Evolutionary conservation across 2,113 vertebrate species (phyloP).

Genomic region (Murina feae): DNA sequence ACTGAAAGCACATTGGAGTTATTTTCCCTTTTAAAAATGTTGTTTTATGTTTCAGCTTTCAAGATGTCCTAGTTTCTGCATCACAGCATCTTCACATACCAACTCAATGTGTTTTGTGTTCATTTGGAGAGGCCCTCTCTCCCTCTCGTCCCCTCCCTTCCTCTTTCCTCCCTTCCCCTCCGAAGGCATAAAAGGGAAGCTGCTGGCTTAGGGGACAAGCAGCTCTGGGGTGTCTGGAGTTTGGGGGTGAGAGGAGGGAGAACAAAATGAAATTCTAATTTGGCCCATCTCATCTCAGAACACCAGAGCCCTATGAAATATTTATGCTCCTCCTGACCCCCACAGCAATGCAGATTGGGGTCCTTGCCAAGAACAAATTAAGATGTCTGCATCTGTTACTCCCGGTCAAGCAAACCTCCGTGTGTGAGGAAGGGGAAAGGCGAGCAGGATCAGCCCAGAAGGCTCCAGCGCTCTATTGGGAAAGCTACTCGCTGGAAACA

Average conservation of each 20-base stretch:
- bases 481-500: constrained; percentile 32
- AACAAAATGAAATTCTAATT: background rate
- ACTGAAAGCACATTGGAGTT: constrained; percentile 23
- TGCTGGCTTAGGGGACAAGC: background rate
- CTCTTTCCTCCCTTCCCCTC: background rate
- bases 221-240: background rate
- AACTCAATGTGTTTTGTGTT: background rate
- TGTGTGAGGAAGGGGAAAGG: constrained; percentile 53
- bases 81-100: background rate
- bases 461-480: background rate
- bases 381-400: constrained; percentile 69
- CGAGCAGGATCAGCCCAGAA: constrained; percentile 38
- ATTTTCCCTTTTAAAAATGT: constrained; percentile 11
- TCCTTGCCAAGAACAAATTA: constrained; percentile 78
- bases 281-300: constrained; percentile 57
- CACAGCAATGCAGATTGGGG: constrained; percentile 47
- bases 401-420: constrained; percentile 36
- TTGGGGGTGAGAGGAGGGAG: constrained; percentile 38
- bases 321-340: constrained; percentile 65
- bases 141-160: background rate
- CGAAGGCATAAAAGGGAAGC: background rate
- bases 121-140: background rate
- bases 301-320: constrained; percentile 60
- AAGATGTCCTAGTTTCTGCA: background rate
- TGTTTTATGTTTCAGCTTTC: constrained; percentile 44